Base-by-base conservation (phyloP, 2,888 invertebrate species). In the Pomacea canaliculata region DNA sequence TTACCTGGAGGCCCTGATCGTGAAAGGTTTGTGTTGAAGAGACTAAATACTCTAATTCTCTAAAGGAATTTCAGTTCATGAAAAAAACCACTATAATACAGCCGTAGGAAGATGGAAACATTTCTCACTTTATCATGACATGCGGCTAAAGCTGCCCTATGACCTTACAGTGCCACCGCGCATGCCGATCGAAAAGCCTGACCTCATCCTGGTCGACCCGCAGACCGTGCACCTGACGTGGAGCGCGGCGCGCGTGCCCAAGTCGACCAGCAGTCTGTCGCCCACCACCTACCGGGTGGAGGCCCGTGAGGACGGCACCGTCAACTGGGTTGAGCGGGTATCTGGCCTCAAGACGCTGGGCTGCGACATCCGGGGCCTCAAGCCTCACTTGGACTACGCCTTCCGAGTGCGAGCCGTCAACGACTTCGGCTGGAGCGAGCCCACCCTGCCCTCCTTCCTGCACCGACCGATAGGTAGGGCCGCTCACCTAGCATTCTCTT, bases 341-440 rank as follows among this genome's bases (percentile, higher is more conserved):
- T 79, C 85, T 0, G 86, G 87, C 49, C 66, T 87, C 60, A 70
- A 73, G 12, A 79, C 79, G 12, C 73, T 85, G 59, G 85, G 81
- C 59, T 84, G 83, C 73, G 80, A 80, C 7, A 81, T 90, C 66
- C 84, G 81, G 59, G 83, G 87, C 59, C 85, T 99, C 79, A 95
- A 96, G 88, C 97, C 98, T 0, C 96, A 96, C 92, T 93, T 96
- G 82, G 98, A 98, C 91, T 99, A 99, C 92, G 95, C 96, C 91
- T 97, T 98, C 93, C 93, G 99, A 79, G 94, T 99, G 60, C 94
- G 98, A 51, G 98, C 99, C 7, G 97, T 97, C 90, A 99, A 99
- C 92, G 96, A 97, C 90, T 97, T 96, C 90, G 99, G 99, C 68
- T 94, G 97, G 83, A 97, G 97, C 91, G 88, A 88, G 72, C 84